These are phyloP conservation scores for Ondatra zibethicus DNA, from an alignment of 2,113 vertebrate genomes.

Conservation along the genomic window DNA sequence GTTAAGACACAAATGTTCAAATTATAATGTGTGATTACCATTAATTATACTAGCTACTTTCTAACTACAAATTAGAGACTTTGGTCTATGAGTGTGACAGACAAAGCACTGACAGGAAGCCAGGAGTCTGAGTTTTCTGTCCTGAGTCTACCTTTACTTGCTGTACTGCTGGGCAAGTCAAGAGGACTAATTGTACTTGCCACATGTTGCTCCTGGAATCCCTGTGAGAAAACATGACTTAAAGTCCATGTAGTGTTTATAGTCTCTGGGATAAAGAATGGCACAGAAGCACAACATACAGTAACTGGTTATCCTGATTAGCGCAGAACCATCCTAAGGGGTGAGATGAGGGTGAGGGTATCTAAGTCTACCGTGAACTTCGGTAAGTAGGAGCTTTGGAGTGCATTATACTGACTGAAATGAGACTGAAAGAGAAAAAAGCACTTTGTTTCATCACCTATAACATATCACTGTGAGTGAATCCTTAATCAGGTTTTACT, in stretches of 20 bases:
- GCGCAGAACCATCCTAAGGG: conserved; percentile 25
- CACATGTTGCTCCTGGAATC: conserved; percentile 76
- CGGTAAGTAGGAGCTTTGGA: not conserved
- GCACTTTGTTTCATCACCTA: not conserved
- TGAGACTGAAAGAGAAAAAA: not conserved
- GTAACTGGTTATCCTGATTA: conserved; percentile 59
- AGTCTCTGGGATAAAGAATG: conserved; percentile 78
- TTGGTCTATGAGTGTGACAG: conserved; percentile 58
- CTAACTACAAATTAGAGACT: conserved; percentile 68
- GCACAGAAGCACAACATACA: conserved; percentile 73
- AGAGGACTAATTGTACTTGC: conserved; percentile 75
- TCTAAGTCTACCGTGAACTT: not conserved
- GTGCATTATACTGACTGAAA: not conserved
- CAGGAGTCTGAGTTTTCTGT: conserved; percentile 55
- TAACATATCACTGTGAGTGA: not conserved
- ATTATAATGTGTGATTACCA: conserved; percentile 65
- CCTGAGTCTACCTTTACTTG: conserved; percentile 74
- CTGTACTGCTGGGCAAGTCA: conserved; percentile 67
- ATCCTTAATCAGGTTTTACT: conserved; percentile 27
- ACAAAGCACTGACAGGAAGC: conserved; percentile 69
- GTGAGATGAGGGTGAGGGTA: no score
- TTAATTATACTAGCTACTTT: conserved; percentile 72
- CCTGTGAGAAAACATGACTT: conserved; percentile 76
- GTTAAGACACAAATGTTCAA: conserved; percentile 67
- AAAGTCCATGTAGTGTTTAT: conserved; percentile 74